These are phyloP conservation scores for Noturus placidus DNA, from an alignment of 2,113 vertebrate species.

Conservation along the genomic window DNA sequence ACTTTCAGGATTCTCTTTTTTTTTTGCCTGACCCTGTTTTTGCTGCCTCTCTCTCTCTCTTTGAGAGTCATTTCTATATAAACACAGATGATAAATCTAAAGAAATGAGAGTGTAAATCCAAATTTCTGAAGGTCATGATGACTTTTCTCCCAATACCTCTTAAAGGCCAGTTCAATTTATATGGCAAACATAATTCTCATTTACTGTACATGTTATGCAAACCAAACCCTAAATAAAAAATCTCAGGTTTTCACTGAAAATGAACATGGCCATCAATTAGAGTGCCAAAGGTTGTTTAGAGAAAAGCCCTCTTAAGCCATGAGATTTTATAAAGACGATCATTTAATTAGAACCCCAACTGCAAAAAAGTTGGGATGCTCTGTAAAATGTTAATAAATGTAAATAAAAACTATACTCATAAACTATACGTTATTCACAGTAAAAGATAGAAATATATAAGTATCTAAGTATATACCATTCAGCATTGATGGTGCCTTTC, in stretches of 20 bases:
- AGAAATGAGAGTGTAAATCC: not conserved
- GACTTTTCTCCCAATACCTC: not conserved
- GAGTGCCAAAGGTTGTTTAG: not conserved
- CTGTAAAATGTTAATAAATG: no score
- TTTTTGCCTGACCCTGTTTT: not conserved
- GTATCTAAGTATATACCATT: no score
- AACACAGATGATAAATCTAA: not conserved
- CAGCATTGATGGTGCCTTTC: no score
- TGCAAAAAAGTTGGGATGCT: no score
- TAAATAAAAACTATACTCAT: no score
- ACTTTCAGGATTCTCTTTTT: not conserved
- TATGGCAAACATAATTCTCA: constrained; percentile 6
- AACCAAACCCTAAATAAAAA: constrained; percentile 10
- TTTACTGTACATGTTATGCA: not conserved
- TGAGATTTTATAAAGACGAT: not conserved
- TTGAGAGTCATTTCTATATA: not conserved
- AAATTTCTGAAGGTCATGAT: not conserved
- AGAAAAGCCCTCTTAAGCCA: not conserved
- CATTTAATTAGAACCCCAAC: not conserved
- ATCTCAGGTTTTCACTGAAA: constrained; percentile 20
- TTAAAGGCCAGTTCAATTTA: constrained; percentile 4
- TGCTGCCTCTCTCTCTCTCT: not conserved
- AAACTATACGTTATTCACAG: no score
- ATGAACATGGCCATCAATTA: not conserved
- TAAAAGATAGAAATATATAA: no score